Percentiles rank a stretch among this genome's conserved stretches.
Evolutionary conservation across 1,140 invertebrate species (phyloP).

Genomic region (Holotrichia oblita): DNA sequence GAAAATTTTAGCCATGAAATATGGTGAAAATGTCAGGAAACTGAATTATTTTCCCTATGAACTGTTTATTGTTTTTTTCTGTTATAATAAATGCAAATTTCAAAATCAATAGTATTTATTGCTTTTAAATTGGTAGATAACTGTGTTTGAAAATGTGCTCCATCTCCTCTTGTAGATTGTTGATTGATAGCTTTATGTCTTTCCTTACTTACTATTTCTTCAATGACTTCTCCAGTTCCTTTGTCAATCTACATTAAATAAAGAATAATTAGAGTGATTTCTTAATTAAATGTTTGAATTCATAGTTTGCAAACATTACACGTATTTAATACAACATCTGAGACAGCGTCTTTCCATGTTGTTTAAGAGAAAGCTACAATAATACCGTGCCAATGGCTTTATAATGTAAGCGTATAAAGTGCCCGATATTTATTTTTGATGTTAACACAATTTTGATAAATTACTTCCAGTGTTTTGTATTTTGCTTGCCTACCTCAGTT

Average conservation of each 20-base stretch:
- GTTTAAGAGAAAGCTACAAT: no score
- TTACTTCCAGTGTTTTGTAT: no score
- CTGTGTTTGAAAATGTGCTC: conserved; percentile 75
- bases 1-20: background rate
- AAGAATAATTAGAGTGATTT: background rate
- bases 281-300: no score
- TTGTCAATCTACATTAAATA: conserved; percentile 72
- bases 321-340: no score
- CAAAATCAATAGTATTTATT: background rate
- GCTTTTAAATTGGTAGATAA: conserved; percentile 50
- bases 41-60: conserved; percentile 2
- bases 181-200: conserved; percentile 86
- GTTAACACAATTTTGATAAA: no score
- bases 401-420: no score
- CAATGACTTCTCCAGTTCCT: conserved; percentile 92
- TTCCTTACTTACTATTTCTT: conserved; percentile 87
- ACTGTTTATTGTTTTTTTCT: conserved; percentile 6
- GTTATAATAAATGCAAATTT: conserved; percentile 6
- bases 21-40: background rate
- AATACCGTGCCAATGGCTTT: no score
- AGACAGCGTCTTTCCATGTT: no score
- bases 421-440: no score
- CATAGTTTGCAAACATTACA: no score
- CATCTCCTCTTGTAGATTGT: conserved; percentile 81
- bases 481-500: no score